Evolutionary conservation across 2,797 vertebrate species (phyloP), one percentile per base, ranked within the genome.

Genomic region (Melanotaenia pygmaea): DNA sequence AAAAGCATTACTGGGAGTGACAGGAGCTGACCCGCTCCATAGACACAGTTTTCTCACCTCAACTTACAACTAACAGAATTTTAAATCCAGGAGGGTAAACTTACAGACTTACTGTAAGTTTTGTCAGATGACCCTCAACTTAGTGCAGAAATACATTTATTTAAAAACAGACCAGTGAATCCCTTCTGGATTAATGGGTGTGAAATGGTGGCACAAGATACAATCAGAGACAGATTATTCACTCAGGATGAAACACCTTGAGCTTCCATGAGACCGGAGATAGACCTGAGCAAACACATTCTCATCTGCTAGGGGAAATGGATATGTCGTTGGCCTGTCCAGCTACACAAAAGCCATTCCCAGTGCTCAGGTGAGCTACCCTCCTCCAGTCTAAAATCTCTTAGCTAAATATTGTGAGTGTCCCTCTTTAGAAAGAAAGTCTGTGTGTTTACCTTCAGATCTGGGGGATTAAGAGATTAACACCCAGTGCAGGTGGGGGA

Each of bases 381-480:
- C 88, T 92, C 92, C 92, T 91, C 91, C 79, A 82, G 80, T 77
- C 89, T 87, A 88, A 94, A 94, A 94, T 95, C 94, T 88, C 90
- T 93, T 94, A 93, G 89, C 88, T 77, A 95, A 95, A 95, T 93
- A 95, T 89, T 93, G 86, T 92, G 90, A 93, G 93, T 93, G 91
- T 91, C 90, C 84, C 82, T 86, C 92, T 93, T 91, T 92, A 91
- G 87, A 90, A 87, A 74, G 70, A 86, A 84, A 91, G 84, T 83
- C 86, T 60, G 69, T 66, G 65, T 93, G 86, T 95, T 94, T 94
- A 83, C 89, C 77, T 79, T 92, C 81, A 89, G 93, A 94, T 93
- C 86, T 76, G 56, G 57, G 59, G 93, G 94, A 94, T 95, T 93
- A 94, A 86, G 79, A 77, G 89, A 92, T 88, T 80, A 91, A 83